A percentile compares a stretch with the other conserved stretches of the same genome.
phyloP scores from a whole-genome alignment of 2,888 invertebrate genomes.

The Melangyna quadrimaculata region DNA sequence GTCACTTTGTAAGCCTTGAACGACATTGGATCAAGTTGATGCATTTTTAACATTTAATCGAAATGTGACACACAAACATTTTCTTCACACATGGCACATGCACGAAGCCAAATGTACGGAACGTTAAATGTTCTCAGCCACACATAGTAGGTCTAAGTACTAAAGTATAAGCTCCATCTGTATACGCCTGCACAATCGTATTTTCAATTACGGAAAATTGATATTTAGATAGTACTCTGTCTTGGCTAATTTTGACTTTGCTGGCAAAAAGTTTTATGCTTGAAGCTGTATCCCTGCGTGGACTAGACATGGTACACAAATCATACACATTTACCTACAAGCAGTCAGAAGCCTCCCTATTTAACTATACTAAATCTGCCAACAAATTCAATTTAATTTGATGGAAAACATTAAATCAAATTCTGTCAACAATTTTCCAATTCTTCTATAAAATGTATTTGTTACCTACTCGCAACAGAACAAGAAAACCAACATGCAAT shows the following conservation, averaged over 20 bases:
- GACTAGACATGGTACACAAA: conserved; percentile 42
- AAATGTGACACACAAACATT: too few species aligned
- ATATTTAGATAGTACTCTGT: not conserved
- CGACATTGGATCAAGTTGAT: too few species aligned
- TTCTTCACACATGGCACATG: too few species aligned
- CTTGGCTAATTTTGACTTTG: conserved; percentile 36
- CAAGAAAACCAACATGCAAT: not conserved
- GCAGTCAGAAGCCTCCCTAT: not conserved
- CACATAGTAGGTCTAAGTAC: too few species aligned
- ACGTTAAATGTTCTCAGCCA: too few species aligned
- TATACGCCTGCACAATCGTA: too few species aligned
- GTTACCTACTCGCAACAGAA: not conserved
- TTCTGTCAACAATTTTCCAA: conserved; percentile 71
- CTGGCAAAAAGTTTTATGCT: conserved; percentile 38
- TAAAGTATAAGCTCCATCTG: too few species aligned
- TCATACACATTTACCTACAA: not conserved
- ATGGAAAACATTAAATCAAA: conserved; percentile 72
- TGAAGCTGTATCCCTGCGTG: conserved; percentile 37
- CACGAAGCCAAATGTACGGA: too few species aligned
- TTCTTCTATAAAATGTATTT: conserved; percentile 43
- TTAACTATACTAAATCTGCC: not conserved
- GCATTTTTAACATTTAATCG: too few species aligned
- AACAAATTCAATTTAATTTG: conserved; percentile 67
- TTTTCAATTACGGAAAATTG: too few species aligned
- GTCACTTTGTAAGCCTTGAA: too few species aligned